Evolutionary conservation across 2,113 vertebrate genomes (phyloP).

Genomic region (Colius striatus): DNA sequence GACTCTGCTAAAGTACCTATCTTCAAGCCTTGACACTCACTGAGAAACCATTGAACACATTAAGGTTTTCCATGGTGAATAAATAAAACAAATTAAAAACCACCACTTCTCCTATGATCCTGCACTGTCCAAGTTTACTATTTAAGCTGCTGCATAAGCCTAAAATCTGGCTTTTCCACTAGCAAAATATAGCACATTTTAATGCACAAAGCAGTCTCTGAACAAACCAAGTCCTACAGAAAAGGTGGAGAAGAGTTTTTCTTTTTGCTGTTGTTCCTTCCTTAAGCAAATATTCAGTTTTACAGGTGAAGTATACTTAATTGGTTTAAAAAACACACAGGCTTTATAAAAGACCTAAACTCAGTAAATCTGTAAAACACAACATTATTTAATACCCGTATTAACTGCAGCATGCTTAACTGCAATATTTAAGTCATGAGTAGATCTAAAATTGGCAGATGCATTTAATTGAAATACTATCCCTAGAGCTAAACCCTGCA

Average conservation of each 20-base stretch:
- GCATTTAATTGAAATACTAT: conserved; percentile 49
- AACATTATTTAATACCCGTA: not conserved
- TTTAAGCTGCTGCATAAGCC: not conserved
- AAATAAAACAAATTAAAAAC: not conserved
- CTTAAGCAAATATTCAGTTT: not conserved
- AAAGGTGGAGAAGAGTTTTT: not conserved
- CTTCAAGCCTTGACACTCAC: not conserved
- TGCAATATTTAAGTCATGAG: conserved; percentile 36
- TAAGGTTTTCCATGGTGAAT: too few relatives aligned
- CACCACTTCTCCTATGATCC: not conserved
- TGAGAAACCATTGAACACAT: not conserved
- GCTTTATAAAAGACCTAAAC: not conserved
- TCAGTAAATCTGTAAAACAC: not conserved
- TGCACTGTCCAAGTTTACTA: not conserved
- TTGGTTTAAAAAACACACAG: not conserved
- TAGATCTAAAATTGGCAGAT: conserved; percentile 35
- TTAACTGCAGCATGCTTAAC: conserved; percentile 35
- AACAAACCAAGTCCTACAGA: not conserved
- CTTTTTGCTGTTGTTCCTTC: not conserved
- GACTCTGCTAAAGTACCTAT: not conserved
- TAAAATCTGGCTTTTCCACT: not conserved
- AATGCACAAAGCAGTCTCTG: not conserved
- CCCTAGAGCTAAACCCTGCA: conserved; percentile 6
- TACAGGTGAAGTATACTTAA: not conserved
- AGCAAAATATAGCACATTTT: not conserved